Percentiles rank a stretch among this genome's conserved stretches.
These are phyloP conservation scores for Melozone crissalis DNA, from an alignment of 2,113 vertebrate genomes.

Conservation along the genomic window DNA sequence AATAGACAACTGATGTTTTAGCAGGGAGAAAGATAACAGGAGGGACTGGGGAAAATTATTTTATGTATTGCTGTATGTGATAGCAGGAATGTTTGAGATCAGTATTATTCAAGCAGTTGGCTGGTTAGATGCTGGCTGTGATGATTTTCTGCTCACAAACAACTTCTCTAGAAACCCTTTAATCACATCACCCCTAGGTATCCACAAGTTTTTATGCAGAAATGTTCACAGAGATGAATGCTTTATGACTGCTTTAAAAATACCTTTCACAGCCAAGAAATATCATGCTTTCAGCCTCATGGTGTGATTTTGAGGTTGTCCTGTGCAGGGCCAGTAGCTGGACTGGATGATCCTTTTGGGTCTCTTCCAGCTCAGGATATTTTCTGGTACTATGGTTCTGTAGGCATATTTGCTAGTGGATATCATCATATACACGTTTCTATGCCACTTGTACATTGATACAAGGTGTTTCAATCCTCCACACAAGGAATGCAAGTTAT, in stretches of 20 bases:
- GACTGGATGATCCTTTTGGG: neutral
- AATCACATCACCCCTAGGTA: neutral
- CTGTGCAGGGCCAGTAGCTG: neutral
- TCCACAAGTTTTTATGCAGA: neutral
- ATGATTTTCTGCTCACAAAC: neutral
- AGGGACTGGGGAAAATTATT: neutral
- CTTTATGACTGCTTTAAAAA: neutral
- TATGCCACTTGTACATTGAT: neutral
- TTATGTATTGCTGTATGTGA: neutral
- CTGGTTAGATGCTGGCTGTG: neutral
- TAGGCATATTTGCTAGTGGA: neutral
- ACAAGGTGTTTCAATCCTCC: neutral
- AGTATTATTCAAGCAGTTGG: neutral
- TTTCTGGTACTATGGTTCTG: neutral
- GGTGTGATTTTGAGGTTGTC: neutral
- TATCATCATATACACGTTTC: neutral
- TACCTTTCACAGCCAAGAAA: neutral
- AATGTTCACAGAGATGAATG: neutral
- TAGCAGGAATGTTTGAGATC: neutral
- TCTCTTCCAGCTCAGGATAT: neutral
- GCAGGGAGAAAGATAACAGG: neutral
- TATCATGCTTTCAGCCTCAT: neutral
- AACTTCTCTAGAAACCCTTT: neutral
- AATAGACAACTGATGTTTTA: neutral
- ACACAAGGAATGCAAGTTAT: neutral